Evolutionary conservation across 2,113 vertebrate genomes (phyloP), one percentile per base, ranked within the genome.

Genomic region (Megalops atlanticus): DNA sequence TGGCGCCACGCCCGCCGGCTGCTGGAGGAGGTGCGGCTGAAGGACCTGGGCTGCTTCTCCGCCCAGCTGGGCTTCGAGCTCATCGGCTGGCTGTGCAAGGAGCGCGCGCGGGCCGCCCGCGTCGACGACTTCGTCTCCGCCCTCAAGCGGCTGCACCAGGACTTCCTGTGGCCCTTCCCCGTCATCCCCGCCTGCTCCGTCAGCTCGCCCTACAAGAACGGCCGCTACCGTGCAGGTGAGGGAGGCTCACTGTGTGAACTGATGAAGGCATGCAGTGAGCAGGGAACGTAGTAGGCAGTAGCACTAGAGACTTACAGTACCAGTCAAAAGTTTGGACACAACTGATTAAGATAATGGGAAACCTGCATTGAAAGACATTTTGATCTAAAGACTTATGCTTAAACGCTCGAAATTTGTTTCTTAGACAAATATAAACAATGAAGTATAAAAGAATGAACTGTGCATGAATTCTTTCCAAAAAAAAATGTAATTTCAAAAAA

Each of bases 131-230:
- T 98, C 43, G 96, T 99, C 18, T 89, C 77, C 0, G 96, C 98
- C n/a, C 87, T 99, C 87, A 99, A 98, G 81, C 94, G 87, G 82
- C 95, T 99, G 39, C 98, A 99, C 79, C 95, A 95, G 78, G 98
- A 99, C 83, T 99, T 99, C 85, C 95, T 98, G 58, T 99, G 98
- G 98, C 98, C 98, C 0, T 95, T 99, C 80, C 98, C 98, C 2
- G 95, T 99, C 39, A 95, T 96, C 79, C 96, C 98, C 0, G 95
- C 90, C 54, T 93, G 95, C 0, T 95, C 95, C 38, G 24, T 98
- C 81, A 95, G 91, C 86, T 99, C 98, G 11, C 98, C 97, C 0
- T 95, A 97, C 87, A 98, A 95, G 91, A 98, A 98, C 24, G 96
- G 97, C 78, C 97, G 94, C 79, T 98, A 94, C 85, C 94, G 95